A percentile compares a stretch with the other conserved stretches of the same genome.
These are phyloP conservation scores for Rousettus leschenaultii DNA, from an alignment of 2,113 vertebrate genomes.

Conservation along the genomic window DNA sequence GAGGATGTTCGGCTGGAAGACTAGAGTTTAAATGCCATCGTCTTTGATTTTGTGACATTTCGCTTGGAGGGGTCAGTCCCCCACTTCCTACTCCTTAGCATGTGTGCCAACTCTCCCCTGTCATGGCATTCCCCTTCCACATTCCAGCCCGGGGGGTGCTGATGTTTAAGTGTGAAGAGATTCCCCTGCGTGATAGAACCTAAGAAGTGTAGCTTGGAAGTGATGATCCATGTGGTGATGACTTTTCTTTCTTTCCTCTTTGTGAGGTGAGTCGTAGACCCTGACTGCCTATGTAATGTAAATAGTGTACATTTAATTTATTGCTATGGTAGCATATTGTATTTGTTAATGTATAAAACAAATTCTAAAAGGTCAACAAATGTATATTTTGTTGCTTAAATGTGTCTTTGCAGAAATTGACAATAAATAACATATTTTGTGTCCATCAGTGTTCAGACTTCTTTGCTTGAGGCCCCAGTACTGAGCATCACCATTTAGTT, in stretches of 20 bases:
- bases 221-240: slow-evolving; percentile 40
- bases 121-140: slow-evolving; percentile 54
- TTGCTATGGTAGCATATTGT: slow-evolving; percentile 87
- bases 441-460: slow-evolving; percentile 69
- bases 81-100: slow-evolving; percentile 38
- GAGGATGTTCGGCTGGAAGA: not conserved
- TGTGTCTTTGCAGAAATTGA: slow-evolving; percentile 88
- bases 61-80: not conserved
- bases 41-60: slow-evolving; percentile 65
- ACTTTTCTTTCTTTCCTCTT: slow-evolving; percentile 81
- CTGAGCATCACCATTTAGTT: not conserved
- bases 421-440: slow-evolving; percentile 92
- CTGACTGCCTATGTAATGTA: slow-evolving; percentile 85
- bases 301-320: slow-evolving; percentile 93
- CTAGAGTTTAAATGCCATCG: not conserved
- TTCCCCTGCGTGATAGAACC: slow-evolving; percentile 64
- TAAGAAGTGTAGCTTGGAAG: slow-evolving; percentile 69
- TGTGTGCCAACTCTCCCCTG: slow-evolving; percentile 45
- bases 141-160: slow-evolving; percentile 47
- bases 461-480: accelerated
- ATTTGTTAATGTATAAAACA: slow-evolving; percentile 88
- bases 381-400: slow-evolving; percentile 92
- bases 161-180: slow-evolving; percentile 65
- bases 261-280: slow-evolving; percentile 79
- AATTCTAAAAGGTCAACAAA: slow-evolving; percentile 84